A percentile compares a stretch with the other conserved stretches of the same genome.
Evolutionary conservation across 2,797 vertebrate species (phyloP).

Genomic region (Florisuga fusca): DNA sequence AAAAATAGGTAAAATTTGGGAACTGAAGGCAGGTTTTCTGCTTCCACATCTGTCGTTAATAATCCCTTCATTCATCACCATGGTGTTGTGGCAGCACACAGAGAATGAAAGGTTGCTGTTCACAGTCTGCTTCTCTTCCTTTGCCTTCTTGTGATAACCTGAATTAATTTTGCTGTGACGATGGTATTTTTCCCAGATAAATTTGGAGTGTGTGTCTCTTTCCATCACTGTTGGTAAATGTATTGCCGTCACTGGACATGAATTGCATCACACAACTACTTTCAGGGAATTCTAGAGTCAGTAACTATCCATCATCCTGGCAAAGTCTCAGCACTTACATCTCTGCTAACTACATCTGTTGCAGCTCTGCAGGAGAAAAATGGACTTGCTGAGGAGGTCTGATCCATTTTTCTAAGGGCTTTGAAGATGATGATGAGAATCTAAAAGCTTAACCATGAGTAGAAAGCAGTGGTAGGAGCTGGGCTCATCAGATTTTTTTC

Average conservation of each 20-base stretch:
- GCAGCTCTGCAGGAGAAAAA: constrained; percentile 7
- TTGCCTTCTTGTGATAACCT: background rate
- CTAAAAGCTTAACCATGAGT: background rate
- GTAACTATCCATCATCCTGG: constrained; percentile 25
- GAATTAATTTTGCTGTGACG: background rate
- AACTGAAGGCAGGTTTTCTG: background rate
- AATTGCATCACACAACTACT: constrained; percentile 21
- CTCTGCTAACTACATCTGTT: constrained; percentile 11
- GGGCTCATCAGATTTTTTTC: background rate
- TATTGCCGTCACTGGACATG: background rate
- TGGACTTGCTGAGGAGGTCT: background rate
- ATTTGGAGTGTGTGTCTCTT: background rate
- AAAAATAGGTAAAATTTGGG: background rate
- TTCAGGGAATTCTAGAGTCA: constrained; percentile 16
- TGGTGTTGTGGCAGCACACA: background rate
- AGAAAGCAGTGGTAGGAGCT: background rate
- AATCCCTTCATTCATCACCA: background rate
- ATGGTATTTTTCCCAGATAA: background rate
- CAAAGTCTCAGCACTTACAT: constrained; percentile 11
- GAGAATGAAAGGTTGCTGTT: background rate
- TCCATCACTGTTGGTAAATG: background rate
- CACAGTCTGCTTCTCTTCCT: background rate
- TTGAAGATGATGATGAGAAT: background rate
- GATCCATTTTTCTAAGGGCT: background rate
- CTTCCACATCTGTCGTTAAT: background rate